phyloP scores from a whole-genome alignment of 2,797 vertebrate genomes.

The Anguilla anguilla region DNA sequence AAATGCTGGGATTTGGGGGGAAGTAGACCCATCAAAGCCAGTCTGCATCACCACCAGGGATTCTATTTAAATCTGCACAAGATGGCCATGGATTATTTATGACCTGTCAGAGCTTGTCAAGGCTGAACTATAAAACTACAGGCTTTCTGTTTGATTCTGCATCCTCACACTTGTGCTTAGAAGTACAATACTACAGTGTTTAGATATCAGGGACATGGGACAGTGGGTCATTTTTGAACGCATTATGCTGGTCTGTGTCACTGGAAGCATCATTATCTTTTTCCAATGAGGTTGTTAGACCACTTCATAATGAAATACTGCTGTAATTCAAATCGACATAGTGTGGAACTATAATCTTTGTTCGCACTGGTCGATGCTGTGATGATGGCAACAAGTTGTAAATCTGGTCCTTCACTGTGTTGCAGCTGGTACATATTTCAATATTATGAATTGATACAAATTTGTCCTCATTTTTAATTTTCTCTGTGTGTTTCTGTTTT shows the following conservation, averaged over 20 bases:
- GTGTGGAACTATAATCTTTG: neutral
- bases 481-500: neutral
- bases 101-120: slow-evolving; percentile 28
- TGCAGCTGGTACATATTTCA: neutral
- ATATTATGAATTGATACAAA: neutral
- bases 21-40: slow-evolving; percentile 3
- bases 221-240: neutral
- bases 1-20: too few relatives aligned
- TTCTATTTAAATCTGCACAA: slow-evolving; percentile 35
- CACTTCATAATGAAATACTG: neutral
- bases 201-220: neutral
- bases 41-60: slow-evolving; percentile 22
- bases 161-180: neutral
- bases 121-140: slow-evolving; percentile 21
- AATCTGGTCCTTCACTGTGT: neutral
- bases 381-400: neutral
- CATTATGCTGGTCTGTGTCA: neutral
- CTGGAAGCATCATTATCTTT: neutral
- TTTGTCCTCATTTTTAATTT: neutral
- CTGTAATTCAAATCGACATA: neutral
- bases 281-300: neutral
- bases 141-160: neutral
- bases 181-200: neutral
- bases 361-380: neutral
- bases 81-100: slow-evolving; percentile 36